Conservation (phyloP, 2,888 invertebrate species). For the Leucoptera coffeella region DNA sequence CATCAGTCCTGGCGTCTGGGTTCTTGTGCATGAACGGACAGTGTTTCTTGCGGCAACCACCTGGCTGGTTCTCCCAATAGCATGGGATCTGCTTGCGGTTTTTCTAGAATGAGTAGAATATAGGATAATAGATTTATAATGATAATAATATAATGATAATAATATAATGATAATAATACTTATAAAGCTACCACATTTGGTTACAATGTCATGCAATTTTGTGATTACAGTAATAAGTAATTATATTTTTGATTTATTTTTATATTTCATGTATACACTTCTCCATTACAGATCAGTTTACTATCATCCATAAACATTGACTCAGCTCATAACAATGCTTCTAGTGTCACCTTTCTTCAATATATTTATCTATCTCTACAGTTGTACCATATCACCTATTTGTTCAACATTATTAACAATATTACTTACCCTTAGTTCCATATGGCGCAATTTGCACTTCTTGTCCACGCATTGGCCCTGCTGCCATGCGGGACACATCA, state of each 20-base stretch:
- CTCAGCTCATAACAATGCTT: too few relatives aligned
- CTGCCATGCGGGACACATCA: slow-evolving; percentile 76
- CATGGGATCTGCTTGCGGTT: slow-evolving; percentile 77
- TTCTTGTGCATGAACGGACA: slow-evolving; percentile 75
- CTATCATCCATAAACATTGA: too few relatives aligned
- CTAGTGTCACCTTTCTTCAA: too few relatives aligned
- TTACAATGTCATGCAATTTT: too few relatives aligned
- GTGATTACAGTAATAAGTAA: neutral
- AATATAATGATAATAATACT: too few relatives aligned
- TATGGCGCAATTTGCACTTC: slow-evolving; percentile 77
- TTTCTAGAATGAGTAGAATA: slow-evolving; percentile 49
- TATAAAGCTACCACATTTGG: neutral
- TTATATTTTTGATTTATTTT: too few relatives aligned
- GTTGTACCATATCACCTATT: too few relatives aligned
- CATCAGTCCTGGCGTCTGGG: slow-evolving; percentile 40
- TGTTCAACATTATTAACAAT: neutral
- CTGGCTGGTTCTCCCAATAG: slow-evolving; percentile 82
- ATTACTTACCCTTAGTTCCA: slow-evolving; percentile 68
- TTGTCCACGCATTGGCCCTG: slow-evolving; percentile 73
- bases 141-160: too few relatives aligned
- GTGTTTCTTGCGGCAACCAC: slow-evolving; percentile 78
- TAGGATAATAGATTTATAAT: slow-evolving; percentile 1
- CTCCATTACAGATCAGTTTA: too few relatives aligned
- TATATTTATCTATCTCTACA: neutral
- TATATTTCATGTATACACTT: too few relatives aligned